Conservation (phyloP, 2,113 vertebrate species). For the Corythornis vintsioides region DNA sequence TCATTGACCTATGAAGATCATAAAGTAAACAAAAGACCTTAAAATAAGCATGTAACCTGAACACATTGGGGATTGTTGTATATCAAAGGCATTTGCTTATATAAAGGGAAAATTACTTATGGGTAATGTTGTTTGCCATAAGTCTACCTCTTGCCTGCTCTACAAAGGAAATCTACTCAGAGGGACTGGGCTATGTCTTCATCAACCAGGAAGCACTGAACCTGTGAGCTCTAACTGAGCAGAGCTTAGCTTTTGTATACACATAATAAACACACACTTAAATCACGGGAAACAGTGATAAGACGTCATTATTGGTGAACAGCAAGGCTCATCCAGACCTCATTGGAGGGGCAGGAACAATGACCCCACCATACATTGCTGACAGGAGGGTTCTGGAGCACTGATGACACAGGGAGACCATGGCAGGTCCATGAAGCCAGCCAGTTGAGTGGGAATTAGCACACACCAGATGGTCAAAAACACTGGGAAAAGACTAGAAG, state of each 20-base stretch:
- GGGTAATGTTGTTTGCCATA: constrained; percentile 72
- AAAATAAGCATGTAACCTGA: constrained; percentile 85
- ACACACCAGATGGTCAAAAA: not conserved
- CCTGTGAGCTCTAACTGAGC: accelerated
- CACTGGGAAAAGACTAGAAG: not conserved
- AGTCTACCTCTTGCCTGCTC: constrained; percentile 62
- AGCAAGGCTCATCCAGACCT: not conserved
- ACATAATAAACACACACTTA: not conserved
- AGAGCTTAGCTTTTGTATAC: not conserved
- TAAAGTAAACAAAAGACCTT: constrained; percentile 88
- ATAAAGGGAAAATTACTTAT: constrained; percentile 77
- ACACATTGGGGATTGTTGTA: constrained; percentile 73
- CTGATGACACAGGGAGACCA: not conserved
- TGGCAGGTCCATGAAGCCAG: not conserved
- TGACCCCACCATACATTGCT: accelerated
- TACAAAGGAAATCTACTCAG: constrained; percentile 38
- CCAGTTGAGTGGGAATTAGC: not conserved
- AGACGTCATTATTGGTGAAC: not conserved
- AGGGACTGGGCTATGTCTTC: constrained; percentile 18
- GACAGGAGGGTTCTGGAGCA: not conserved
- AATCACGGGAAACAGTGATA: not conserved
- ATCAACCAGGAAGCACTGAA: constrained; percentile 7
- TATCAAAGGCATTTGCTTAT: constrained; percentile 81
- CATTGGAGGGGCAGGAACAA: not conserved
- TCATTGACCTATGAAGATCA: constrained; percentile 86